phyloP scores from a whole-genome alignment of 1,140 invertebrate species.

The Brachionus manjavacas region DNA sequence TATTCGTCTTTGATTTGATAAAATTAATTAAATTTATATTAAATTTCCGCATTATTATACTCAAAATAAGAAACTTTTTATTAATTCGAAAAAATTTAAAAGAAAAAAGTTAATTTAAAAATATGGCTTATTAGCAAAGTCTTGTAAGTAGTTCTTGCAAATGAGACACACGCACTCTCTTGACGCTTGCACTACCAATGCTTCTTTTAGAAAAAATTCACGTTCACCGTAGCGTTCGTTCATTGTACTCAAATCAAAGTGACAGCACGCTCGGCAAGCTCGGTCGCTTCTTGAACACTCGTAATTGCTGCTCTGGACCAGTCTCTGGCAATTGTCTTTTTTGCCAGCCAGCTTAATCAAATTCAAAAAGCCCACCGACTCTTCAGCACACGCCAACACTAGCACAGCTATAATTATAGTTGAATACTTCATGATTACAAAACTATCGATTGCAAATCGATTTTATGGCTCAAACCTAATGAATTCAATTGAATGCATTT shows the following conservation, averaged over 20 bases:
- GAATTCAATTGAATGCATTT: neutral
- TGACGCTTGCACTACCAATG: neutral
- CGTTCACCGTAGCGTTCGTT: slow-evolving; percentile 13
- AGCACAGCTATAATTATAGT: neutral
- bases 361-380: neutral
- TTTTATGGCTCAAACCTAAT: neutral
- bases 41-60: neutral
- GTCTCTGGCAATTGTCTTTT: neutral
- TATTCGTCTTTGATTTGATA: neutral
- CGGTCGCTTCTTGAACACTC: neutral
- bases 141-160: slow-evolving; percentile 1
- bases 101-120: neutral
- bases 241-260: neutral
- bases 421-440: neutral
- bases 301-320: neutral
- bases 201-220: slow-evolving; percentile 2
- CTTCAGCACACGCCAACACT: neutral
- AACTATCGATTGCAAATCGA: neutral
- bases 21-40: slow-evolving; percentile 8
- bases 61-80: neutral
- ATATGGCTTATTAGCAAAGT: slow-evolving; percentile 1
- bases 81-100: neutral
- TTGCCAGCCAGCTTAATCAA: neutral
- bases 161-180: neutral
- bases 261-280: slow-evolving; percentile 1